Conservation (phyloP, 2,888 invertebrate genomes). For the Congeria kusceri region DNA sequence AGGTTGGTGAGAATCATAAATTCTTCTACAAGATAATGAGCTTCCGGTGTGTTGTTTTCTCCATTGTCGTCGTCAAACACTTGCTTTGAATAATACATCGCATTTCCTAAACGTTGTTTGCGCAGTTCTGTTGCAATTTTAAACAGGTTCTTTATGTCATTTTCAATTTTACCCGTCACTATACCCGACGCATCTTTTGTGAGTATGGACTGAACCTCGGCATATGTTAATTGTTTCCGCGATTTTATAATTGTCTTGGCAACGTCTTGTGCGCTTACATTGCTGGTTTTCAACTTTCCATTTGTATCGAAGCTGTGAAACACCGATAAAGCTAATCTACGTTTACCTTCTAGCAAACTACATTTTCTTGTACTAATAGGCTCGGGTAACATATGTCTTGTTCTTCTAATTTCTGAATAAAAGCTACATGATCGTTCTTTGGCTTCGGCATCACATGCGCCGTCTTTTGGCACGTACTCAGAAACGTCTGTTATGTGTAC, state of each 20-base stretch:
- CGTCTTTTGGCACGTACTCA: slow-evolving; percentile 32
- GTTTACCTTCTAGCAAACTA: slow-evolving; percentile 50
- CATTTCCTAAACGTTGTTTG: background rate
- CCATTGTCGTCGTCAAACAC: too few relatives aligned
- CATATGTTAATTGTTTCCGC: slow-evolving; percentile 33
- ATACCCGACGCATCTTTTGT: background rate
- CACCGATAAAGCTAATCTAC: slow-evolving; percentile 58
- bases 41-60: slow-evolving; percentile 44
- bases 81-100: too few relatives aligned
- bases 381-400: slow-evolving; percentile 60
- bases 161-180: background rate
- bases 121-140: background rate
- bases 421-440: slow-evolving; percentile 43
- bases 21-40: slow-evolving; percentile 67
- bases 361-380: slow-evolving; percentile 41
- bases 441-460: slow-evolving; percentile 56
- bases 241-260: slow-evolving; percentile 43
- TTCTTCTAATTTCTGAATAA: slow-evolving; percentile 45
- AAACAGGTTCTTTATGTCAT: background rate
- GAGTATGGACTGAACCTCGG: slow-evolving; percentile 47
- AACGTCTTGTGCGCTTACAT: background rate
- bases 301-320: slow-evolving; percentile 43
- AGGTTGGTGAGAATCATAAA: slow-evolving; percentile 66
- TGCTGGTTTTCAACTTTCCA: slow-evolving; percentile 8
- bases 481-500: slow-evolving; percentile 66